These are phyloP conservation scores for Chlorops oryzae DNA, from an alignment of 1,140 invertebrate species.

Conservation along the genomic window DNA sequence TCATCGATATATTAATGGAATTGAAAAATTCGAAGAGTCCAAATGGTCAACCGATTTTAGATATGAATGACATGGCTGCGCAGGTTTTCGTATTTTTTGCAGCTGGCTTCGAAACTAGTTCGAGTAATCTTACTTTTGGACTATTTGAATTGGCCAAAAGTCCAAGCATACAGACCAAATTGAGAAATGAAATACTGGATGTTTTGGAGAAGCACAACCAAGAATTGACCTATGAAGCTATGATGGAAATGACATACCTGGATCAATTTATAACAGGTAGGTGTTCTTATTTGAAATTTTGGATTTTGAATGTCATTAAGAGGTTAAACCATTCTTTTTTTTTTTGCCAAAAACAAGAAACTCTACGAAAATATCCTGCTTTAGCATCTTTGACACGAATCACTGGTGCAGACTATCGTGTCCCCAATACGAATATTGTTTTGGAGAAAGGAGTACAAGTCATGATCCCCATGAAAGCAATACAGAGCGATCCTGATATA, in stretches of 20 bases:
- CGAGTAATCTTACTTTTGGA: slow-evolving; percentile 49
- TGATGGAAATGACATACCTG: slow-evolving; percentile 44
- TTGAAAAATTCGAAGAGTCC: slow-evolving; percentile 36
- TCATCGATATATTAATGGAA: slow-evolving; percentile 53
- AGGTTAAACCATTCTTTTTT: neutral
- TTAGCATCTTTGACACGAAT: slow-evolving; percentile 48
- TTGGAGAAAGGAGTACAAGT: slow-evolving; percentile 39
- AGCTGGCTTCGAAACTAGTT: slow-evolving; percentile 59
- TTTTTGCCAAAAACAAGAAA: slow-evolving; percentile 35
- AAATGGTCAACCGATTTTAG: slow-evolving; percentile 2
- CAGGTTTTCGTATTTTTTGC: slow-evolving; percentile 51
- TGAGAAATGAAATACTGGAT: slow-evolving; percentile 46
- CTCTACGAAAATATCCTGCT: slow-evolving; percentile 54
- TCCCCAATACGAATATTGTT: slow-evolving; percentile 34
- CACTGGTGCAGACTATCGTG: slow-evolving; percentile 41
- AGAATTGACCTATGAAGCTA: slow-evolving; percentile 32
- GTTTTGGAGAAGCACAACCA: slow-evolving; percentile 45
- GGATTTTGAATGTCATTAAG: neutral
- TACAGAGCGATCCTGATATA: slow-evolving; percentile 55
- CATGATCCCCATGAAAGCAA: slow-evolving; percentile 53
- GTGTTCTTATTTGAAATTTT: neutral
- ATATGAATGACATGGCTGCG: slow-evolving; percentile 30
- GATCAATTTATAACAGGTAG: slow-evolving; percentile 35
- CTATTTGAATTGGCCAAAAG: slow-evolving; percentile 51
- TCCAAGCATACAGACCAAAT: slow-evolving; percentile 50